Evolutionary conservation across 1,140 invertebrate species (phyloP).

Genomic region (Pseudoatta argentina): DNA sequence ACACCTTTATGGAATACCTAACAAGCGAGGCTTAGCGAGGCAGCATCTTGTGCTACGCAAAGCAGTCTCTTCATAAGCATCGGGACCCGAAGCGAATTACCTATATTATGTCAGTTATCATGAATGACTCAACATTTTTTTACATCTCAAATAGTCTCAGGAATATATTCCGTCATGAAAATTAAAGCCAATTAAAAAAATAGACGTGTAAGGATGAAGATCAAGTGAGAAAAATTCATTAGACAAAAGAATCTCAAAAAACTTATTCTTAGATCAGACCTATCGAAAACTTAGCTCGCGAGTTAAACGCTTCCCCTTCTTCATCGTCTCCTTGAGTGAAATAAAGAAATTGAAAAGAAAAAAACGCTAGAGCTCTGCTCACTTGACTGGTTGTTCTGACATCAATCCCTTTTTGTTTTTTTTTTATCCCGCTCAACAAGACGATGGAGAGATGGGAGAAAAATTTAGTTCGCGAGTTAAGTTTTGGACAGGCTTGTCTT

Average conservation of each 20-base stretch:
- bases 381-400: no score
- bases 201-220: background rate
- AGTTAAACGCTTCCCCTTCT: no score
- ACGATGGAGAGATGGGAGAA: no score
- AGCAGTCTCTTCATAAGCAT: background rate
- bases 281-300: no score
- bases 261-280: background rate
- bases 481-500: no score
- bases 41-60: background rate
- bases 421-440: no score
- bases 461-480: no score
- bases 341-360: no score
- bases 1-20: constrained; percentile 69
- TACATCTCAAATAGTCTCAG: background rate
- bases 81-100: background rate
- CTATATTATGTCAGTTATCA: background rate
- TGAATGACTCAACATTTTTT: background rate
- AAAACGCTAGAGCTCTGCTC: no score
- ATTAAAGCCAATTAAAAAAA: background rate
- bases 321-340: no score
- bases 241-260: background rate
- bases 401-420: no score
- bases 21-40: constrained; percentile 44
- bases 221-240: background rate
- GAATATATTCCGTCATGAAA: background rate